Percentiles rank a stretch among this genome's conserved stretches.
phyloP scores from a whole-genome alignment of 1,140 invertebrate species.

The Caerostris darwini region DNA sequence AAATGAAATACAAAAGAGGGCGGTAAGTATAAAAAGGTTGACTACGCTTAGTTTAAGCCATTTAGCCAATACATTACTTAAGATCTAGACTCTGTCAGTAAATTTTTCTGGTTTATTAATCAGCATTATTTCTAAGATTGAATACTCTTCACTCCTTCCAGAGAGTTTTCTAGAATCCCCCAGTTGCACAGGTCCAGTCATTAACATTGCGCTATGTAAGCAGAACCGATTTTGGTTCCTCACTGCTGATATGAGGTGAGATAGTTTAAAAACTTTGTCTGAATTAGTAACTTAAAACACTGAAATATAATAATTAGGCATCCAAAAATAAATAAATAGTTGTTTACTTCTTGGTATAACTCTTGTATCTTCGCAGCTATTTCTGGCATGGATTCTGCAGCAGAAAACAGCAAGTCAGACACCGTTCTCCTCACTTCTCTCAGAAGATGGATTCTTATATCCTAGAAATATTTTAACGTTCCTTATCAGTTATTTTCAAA shows the following conservation, averaged over 20 bases:
- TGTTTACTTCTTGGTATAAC: conserved; percentile 38
- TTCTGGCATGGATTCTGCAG: conserved; percentile 44
- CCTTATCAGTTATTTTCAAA: not conserved
- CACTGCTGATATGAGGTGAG: not conserved
- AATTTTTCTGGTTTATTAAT: no score
- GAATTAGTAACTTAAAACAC: not conserved
- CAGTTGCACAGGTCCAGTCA: not conserved
- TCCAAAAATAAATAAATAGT: not conserved
- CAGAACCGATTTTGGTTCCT: not conserved
- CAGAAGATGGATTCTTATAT: conserved; percentile 67
- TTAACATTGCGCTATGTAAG: not conserved
- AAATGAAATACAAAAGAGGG: no score
- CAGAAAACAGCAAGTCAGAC: conserved; percentile 48
- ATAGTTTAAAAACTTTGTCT: not conserved
- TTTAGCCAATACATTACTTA: no score
- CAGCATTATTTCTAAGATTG: no score
- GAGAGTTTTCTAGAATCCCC: not conserved
- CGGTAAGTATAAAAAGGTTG: no score
- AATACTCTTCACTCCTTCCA: no score
- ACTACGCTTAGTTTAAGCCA: no score
- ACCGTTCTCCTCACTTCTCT: conserved; percentile 65
- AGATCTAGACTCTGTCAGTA: no score
- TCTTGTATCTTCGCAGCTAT: conserved; percentile 43
- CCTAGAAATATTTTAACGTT: conserved; percentile 16
- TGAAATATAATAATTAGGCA: not conserved